Evolutionary conservation across 2,113 vertebrate species (phyloP).

Genomic region (Castor canadensis): DNA sequence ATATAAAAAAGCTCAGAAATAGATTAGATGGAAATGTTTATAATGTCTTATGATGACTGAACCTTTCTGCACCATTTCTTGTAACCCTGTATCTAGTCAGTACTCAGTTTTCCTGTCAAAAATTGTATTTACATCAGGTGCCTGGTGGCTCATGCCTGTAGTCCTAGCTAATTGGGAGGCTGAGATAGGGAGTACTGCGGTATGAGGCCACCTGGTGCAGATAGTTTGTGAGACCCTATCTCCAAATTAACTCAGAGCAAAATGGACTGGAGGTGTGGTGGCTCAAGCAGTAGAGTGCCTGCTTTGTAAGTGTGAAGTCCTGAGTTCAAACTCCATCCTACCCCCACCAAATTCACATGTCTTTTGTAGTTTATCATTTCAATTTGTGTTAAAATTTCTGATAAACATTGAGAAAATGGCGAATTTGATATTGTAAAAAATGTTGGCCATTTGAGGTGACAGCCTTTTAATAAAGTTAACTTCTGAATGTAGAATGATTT

Average conservation of each 20-base stretch:
- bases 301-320: no score
- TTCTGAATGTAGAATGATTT: slow-evolving; percentile 22
- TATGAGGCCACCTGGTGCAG: no score
- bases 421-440: neutral
- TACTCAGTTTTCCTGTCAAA: neutral
- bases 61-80: neutral
- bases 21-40: neutral
- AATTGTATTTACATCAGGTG: neutral
- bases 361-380: slow-evolving; percentile 34
- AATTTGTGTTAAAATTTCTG: neutral
- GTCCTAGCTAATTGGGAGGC: no score
- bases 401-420: neutral
- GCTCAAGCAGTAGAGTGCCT: no score
- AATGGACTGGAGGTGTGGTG: no score
- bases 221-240: no score
- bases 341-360: no score
- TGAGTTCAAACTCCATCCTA: no score
- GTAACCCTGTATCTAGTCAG: neutral
- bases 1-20: neutral
- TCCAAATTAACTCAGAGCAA: no score
- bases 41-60: neutral
- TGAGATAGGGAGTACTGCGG: no score
- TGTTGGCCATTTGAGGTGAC: neutral
- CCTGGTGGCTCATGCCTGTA: no score
- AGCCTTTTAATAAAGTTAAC: slow-evolving; percentile 22